Evolutionary conservation across 2,888 invertebrate species (phyloP), one percentile per base, ranked within the genome.

Genomic region (Dynastes tityus): DNA sequence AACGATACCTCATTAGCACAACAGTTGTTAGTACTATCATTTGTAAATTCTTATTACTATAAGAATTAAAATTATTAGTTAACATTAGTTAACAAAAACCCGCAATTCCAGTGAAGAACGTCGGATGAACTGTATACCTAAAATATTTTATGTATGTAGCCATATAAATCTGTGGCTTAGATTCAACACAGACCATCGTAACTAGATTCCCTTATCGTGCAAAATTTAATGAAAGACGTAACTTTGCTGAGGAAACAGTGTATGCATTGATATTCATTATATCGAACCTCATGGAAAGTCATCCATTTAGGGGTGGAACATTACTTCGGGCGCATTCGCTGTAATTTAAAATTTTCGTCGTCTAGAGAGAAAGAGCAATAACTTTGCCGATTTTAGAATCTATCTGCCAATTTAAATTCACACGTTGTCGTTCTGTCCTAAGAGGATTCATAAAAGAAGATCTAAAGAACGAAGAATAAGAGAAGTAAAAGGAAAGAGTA

Each of bases 251-350:
- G 16, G 51, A 51, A 68, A 68, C 51, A 49, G 53, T 51, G 68
- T 51, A 29, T 51, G 51, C 68, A 68, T 68, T 68, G 68, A 51
- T 68, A 68, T 68, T 68, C 68, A 68, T 68, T 68, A 68, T 68
- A 51, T 51, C 68, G 51, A 68, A 68, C 68, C 27, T 49, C 68
- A 68, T 68, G n/a, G 29, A 40, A 68, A 68, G 51, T 51, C 68
- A 51, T 68, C 51, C 40, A 29, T 51, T 49, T 51, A 68, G 51
- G 55, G 29, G 27, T 9, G 29, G 51, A 68, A 29, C 51, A 11
- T 68, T 51, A 49, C 51, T 51, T 51, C 51, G 27, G n/a, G 68
- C 68, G 68, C 68, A 63, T 63, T 63, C 11, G 29, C 63, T 32
- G 8, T 63, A 63, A 63, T 63, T 63, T 63, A 63, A 63, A 63